Evolutionary conservation across 2,888 invertebrate species (phyloP).

Genomic region (Synanthedon andrenaeformis): DNA sequence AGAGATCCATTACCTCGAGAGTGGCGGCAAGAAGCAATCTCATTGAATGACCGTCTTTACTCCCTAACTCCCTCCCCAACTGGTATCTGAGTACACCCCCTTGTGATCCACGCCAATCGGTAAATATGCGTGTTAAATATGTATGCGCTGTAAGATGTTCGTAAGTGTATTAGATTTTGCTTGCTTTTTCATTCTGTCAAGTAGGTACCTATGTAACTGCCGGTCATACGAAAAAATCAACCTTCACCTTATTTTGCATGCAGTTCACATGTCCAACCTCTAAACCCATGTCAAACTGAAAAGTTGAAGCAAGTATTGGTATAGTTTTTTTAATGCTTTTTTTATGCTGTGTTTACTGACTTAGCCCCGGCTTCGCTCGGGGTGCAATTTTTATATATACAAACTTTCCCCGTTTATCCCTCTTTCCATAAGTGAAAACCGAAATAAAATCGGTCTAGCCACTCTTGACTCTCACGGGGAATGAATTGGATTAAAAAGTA

Average conservation of each 20-base stretch:
- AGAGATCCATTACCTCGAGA: conserved; percentile 68
- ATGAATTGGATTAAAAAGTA: too few species aligned
- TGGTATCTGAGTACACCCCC: conserved; percentile 19
- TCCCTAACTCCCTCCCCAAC: conserved; percentile 28
- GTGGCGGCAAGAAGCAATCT: conserved; percentile 71
- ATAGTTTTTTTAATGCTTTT: too few species aligned
- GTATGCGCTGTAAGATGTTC: conserved; percentile 64
- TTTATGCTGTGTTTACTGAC: too few species aligned
- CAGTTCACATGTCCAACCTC: too few species aligned
- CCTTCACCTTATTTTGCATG: background rate
- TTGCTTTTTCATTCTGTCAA: conserved; percentile 66
- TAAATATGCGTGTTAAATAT: conserved; percentile 72
- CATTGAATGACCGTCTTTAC: conserved; percentile 69
- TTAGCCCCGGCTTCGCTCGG: too few species aligned
- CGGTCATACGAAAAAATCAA: conserved; percentile 15
- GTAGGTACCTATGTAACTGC: conserved; percentile 26
- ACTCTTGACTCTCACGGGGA: too few species aligned
- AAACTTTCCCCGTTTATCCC: too few species aligned
- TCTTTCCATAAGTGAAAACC: too few species aligned
- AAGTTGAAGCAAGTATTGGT: too few species aligned
- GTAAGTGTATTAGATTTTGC: conserved; percentile 69
- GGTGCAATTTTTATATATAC: too few species aligned
- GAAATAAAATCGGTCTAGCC: too few species aligned
- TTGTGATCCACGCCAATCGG: conserved; percentile 64
- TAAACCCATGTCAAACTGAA: too few species aligned